Conservation (phyloP, 1,140 invertebrate species). For the Bombus superbus region DNA sequence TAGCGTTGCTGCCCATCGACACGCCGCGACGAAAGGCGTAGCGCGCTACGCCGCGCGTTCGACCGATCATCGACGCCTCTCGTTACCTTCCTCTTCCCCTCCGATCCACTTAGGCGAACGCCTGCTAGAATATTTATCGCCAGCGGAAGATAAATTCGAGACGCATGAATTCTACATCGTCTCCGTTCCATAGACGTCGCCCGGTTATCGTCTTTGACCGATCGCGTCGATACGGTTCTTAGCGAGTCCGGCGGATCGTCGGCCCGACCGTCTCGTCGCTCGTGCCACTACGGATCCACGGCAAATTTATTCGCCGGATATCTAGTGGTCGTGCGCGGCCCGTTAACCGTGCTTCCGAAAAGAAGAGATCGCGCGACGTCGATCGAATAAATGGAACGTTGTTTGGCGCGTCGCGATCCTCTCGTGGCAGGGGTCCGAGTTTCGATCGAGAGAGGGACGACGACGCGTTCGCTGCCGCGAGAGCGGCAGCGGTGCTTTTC, state of each 20-base stretch:
- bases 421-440: background rate
- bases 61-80: background rate
- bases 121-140: slow-evolving; percentile 15
- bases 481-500: slow-evolving; percentile 60
- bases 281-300: no score
- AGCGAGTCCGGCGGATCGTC: no score
- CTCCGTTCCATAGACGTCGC: background rate
- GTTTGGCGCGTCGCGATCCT: no score
- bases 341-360: background rate
- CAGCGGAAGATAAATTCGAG: slow-evolving; percentile 7
- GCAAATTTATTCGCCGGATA: background rate
- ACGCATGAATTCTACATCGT: slow-evolving; percentile 28
- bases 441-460: background rate
- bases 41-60: background rate
- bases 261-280: background rate
- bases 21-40: background rate
- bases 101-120: background rate
- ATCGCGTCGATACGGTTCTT: background rate
- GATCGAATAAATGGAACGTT: no score
- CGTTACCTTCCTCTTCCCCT: no score
- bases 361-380: background rate
- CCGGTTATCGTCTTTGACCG: background rate
- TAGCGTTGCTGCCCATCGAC: slow-evolving; percentile 14
- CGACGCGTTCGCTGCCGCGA: background rate
- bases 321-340: background rate